A percentile compares a stretch with the other conserved stretches of the same genome.
These are phyloP conservation scores for Brenthis hecate DNA, from an alignment of 2,888 invertebrate genomes.

Conservation along the genomic window DNA sequence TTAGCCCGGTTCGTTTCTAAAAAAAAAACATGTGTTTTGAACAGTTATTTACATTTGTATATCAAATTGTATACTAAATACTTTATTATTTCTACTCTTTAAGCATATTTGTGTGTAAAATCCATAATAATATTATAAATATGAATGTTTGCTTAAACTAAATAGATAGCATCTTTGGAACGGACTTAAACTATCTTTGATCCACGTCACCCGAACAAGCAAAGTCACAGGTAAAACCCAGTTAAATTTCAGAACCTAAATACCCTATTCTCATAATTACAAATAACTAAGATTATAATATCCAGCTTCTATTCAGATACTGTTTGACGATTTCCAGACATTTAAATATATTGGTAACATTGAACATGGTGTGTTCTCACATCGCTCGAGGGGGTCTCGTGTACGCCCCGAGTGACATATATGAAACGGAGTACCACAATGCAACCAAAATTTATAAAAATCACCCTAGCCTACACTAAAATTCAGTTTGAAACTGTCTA, in stretches of 20 bases:
- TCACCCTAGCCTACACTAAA: slow-evolving; percentile 19
- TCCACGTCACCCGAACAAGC: too few relatives aligned
- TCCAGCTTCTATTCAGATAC: slow-evolving; percentile 5
- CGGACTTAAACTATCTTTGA: too few relatives aligned
- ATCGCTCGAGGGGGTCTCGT: slow-evolving; percentile 59
- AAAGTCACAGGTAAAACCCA: too few relatives aligned
- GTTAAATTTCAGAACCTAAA: too few relatives aligned
- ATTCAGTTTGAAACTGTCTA: slow-evolving; percentile 6
- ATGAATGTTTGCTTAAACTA: too few relatives aligned
- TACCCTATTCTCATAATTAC: too few relatives aligned
- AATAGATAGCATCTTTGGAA: too few relatives aligned
- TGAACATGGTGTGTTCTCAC: slow-evolving; percentile 56
- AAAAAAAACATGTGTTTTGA: slow-evolving; percentile 40
- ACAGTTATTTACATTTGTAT: slow-evolving; percentile 15
- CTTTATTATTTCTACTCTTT: too few relatives aligned
- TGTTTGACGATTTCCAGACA: slow-evolving; percentile 32
- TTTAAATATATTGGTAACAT: slow-evolving; percentile 45
- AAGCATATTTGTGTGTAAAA: too few relatives aligned
- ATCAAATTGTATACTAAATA: too few relatives aligned
- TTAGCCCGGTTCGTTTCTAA: slow-evolving; percentile 54
- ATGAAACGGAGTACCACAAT: slow-evolving; percentile 34
- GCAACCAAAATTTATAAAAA: slow-evolving; percentile 27
- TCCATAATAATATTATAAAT: too few relatives aligned
- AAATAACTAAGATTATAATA: background rate
- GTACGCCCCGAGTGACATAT: slow-evolving; percentile 63